Percentiles rank a stretch among this genome's conserved stretches.
Conservation (phyloP, 2,113 vertebrate genomes). For the Hiodon tergisus region DNA sequence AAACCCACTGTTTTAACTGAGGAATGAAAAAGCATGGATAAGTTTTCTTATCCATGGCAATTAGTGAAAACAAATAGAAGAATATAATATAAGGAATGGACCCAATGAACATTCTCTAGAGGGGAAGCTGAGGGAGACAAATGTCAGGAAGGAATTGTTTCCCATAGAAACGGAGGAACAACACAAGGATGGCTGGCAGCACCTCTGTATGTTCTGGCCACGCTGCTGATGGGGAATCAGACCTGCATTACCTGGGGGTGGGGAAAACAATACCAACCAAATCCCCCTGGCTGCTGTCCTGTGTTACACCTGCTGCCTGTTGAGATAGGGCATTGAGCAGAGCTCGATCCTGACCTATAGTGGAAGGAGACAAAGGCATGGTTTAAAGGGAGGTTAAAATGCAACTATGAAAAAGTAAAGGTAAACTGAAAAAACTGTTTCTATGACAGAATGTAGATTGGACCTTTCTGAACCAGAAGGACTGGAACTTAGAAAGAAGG, state of each 20-base stretch:
- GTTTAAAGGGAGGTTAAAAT: no score
- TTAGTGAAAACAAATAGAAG: not conserved
- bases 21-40: no score
- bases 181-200: not conserved
- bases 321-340: conserved; percentile 1
- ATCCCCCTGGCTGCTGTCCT: not conserved
- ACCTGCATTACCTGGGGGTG: not conserved
- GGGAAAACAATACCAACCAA: not conserved
- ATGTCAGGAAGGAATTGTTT: conserved; percentile 9
- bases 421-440: no score
- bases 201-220: not conserved
- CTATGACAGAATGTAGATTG: no score
- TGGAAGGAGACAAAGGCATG: not conserved
- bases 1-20: not conserved
- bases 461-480: no score
- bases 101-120: not conserved
- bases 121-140: not conserved
- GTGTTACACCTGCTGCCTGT: not conserved
- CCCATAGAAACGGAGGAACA: not conserved
- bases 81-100: not conserved
- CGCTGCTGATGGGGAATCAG: not conserved
- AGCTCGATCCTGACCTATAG: not conserved
- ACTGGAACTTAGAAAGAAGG: no score
- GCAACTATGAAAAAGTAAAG: no score
- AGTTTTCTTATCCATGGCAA: not conserved